Conservation (phyloP, 2,797 vertebrate genomes). For the Harpagifer antarcticus region DNA sequence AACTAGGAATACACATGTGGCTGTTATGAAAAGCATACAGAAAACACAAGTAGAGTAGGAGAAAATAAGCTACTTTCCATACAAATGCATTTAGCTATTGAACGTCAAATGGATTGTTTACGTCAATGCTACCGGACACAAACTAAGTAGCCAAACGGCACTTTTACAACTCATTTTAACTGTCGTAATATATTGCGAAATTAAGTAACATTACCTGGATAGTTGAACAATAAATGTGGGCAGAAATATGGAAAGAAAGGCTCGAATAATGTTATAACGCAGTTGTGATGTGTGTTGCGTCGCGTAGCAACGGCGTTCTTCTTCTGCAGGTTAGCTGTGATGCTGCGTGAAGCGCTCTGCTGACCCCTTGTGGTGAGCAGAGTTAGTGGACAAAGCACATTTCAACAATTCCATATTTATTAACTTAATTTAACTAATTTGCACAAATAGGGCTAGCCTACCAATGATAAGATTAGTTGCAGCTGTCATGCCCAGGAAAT, state of each 20-base stretch:
- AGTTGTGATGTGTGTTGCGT: conserved; percentile 21
- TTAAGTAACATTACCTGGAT: conserved; percentile 25
- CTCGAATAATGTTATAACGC: not conserved
- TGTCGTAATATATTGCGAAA: not conserved
- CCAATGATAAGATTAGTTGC: not conserved
- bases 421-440: too few species aligned
- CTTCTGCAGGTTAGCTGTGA: not conserved
- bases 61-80: not conserved
- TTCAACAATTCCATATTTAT: not conserved
- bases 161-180: not conserved
- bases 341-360: rapidly evolving
- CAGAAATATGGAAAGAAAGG: too few species aligned
- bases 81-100: not conserved
- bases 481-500: not conserved
- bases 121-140: too few species aligned
- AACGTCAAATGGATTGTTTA: not conserved
- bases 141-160: not conserved
- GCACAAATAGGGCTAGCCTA: not conserved
- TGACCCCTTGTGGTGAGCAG: conserved; percentile 21
- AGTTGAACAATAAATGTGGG: not conserved
- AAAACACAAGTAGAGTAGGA: too few species aligned
- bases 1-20: too few species aligned
- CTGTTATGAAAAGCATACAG: not conserved
- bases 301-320: conserved; percentile 65
- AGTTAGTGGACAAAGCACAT: too few species aligned